phyloP scores from a whole-genome alignment of 2,113 vertebrate species.

The Forbesichthys agassizii region DNA sequence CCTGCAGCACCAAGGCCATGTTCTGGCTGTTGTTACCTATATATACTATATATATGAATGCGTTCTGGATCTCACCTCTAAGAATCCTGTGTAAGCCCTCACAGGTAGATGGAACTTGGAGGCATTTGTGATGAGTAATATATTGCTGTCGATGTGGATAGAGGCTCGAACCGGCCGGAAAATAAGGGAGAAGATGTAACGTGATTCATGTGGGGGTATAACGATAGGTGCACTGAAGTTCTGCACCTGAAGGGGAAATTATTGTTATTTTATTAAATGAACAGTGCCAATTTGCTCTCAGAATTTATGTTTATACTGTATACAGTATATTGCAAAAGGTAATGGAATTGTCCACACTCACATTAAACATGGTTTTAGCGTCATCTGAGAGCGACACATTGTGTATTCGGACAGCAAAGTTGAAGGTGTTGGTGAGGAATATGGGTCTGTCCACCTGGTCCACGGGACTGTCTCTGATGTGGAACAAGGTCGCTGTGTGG shows the following conservation, averaged over 20 bases:
- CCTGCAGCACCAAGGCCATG: no score
- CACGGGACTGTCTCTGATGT: slow-evolving; percentile 91
- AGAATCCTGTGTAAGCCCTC: slow-evolving; percentile 94
- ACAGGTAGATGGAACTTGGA: slow-evolving; percentile 97
- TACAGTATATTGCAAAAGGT: not conserved
- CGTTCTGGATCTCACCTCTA: slow-evolving; percentile 81
- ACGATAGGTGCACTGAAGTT: slow-evolving; percentile 93
- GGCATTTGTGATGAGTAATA: slow-evolving; percentile 95
- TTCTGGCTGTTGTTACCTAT: no score
- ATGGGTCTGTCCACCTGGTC: slow-evolving; percentile 89
- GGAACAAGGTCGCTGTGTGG: slow-evolving; percentile 94
- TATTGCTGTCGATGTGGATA: slow-evolving; percentile 94
- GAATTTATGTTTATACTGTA: not conserved
- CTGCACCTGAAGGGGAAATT: slow-evolving; percentile 79
- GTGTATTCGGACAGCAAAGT: slow-evolving; percentile 89
- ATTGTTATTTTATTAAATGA: not conserved
- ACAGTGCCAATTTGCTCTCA: not conserved
- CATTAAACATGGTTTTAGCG: slow-evolving; percentile 91
- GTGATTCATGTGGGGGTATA: slow-evolving; percentile 88
- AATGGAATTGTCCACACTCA: slow-evolving; percentile 52
- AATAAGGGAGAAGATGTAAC: slow-evolving; percentile 91
- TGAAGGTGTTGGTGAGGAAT: slow-evolving; percentile 93
- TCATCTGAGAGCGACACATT: slow-evolving; percentile 91
- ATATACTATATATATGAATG: no score
- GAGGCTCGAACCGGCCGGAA: slow-evolving; percentile 93